These are phyloP conservation scores for Acanthurus tractus DNA, from an alignment of 2,797 vertebrate species.

Conservation along the genomic window DNA sequence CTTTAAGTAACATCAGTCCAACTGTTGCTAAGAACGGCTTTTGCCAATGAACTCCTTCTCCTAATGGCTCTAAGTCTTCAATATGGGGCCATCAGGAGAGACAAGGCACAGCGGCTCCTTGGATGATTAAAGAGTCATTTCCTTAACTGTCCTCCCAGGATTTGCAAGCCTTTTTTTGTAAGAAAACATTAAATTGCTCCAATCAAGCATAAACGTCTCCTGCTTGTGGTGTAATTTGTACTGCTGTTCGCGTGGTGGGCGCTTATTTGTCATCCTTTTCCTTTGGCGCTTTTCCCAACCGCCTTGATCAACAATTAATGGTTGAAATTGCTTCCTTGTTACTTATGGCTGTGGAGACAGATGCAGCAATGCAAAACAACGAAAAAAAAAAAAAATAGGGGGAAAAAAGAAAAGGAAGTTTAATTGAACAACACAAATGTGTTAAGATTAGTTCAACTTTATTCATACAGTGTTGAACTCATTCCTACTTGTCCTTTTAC, in stretches of 20 bases:
- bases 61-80: constrained; percentile 87
- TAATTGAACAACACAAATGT: constrained; percentile 64
- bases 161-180: constrained; percentile 84
- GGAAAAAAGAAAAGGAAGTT: constrained; percentile 27
- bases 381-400: constrained; percentile 11
- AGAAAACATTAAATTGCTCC: constrained; percentile 96
- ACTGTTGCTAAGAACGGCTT: constrained; percentile 71
- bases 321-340: constrained; percentile 87
- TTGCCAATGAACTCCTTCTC: constrained; percentile 69
- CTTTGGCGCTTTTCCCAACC: constrained; percentile 88
- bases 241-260: constrained; percentile 85
- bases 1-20: constrained; percentile 54
- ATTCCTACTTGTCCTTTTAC: constrained; percentile 38
- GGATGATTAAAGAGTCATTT: constrained; percentile 99
- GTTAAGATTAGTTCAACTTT: constrained; percentile 61
- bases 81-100: constrained; percentile 90
- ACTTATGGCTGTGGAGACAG: constrained; percentile 87
- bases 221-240: constrained; percentile 91
- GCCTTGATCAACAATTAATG: constrained; percentile 89
- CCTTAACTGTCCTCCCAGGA: constrained; percentile 98
- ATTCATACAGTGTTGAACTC: constrained; percentile 44
- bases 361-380: constrained; percentile 77
- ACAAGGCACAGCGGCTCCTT: constrained; percentile 88
- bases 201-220: constrained; percentile 93
- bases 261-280: constrained; percentile 92